Evolutionary conservation across 2,888 invertebrate genomes (phyloP).

Genomic region (Spatulosminthurus flaviceps): DNA sequence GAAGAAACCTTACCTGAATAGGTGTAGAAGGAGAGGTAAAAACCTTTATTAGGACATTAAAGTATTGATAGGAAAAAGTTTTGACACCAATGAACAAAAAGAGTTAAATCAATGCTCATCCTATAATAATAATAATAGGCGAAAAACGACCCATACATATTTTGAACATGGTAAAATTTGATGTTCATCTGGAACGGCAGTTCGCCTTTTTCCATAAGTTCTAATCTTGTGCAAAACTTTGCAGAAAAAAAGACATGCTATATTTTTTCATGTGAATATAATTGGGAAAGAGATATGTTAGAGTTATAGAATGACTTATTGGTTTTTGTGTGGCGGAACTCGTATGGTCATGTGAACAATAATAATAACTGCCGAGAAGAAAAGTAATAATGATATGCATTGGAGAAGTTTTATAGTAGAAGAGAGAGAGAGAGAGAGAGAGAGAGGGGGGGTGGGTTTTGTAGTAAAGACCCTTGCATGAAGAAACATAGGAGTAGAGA

Average conservation of each 20-base stretch:
- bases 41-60: no score
- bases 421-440: constrained; percentile 19
- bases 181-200: not conserved
- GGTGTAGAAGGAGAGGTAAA: no score
- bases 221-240: not conserved
- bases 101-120: no score
- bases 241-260: not conserved
- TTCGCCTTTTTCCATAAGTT: not conserved
- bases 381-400: constrained; percentile 13
- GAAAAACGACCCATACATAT: no score
- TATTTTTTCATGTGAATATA: not conserved
- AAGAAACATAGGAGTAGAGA: not conserved
- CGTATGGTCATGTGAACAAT: constrained; percentile 11
- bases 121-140: no score
- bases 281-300: not conserved
- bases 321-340: constrained; percentile 12
- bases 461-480: not conserved
- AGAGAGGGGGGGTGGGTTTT: not conserved
- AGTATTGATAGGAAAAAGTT: no score
- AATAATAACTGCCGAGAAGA: not conserved
- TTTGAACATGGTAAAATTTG: no score
- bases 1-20: no score
- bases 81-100: no score
- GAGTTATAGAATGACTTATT: not conserved
- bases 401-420: not conserved